These are phyloP conservation scores for Nerophis ophidion DNA, from an alignment of 2,113 vertebrate genomes.

Conservation along the genomic window DNA sequence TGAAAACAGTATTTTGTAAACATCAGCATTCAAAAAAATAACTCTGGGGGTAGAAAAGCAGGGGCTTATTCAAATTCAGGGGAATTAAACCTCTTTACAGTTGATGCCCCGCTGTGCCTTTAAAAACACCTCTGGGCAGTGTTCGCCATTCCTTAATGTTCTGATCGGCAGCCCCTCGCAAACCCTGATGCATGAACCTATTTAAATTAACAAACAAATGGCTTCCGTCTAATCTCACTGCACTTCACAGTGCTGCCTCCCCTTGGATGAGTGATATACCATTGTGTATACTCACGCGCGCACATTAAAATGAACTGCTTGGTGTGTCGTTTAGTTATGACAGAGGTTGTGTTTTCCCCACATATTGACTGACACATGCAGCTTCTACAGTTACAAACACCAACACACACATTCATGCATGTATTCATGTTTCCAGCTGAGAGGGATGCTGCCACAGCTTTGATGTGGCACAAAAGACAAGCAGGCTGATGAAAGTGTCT, in stretches of 20 bases:
- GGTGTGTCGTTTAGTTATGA: background rate
- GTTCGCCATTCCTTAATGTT: conserved; percentile 82
- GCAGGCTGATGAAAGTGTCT: conserved; percentile 82
- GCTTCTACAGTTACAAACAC: conserved; percentile 29
- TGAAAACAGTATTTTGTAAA: no score
- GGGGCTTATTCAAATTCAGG: conserved; percentile 45
- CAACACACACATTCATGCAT: conserved; percentile 82
- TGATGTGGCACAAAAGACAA: conserved; percentile 79
- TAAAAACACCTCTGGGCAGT: conserved; percentile 96
- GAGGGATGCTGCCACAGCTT: conserved; percentile 70
- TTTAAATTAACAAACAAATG: conserved; percentile 99
- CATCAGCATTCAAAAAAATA: no score
- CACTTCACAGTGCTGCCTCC: conserved; percentile 84
- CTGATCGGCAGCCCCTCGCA: conserved; percentile 83
- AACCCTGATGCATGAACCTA: conserved; percentile 98
- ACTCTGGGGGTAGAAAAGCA: conserved; percentile 6
- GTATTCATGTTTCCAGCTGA: conserved; percentile 86
- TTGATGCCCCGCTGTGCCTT: conserved; percentile 84
- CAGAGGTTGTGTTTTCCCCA: background rate
- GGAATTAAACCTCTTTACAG: conserved; percentile 57
- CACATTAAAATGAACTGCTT: background rate
- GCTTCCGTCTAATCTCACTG: conserved; percentile 90
- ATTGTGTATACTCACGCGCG: conserved; percentile 77
- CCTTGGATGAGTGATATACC: conserved; percentile 94
- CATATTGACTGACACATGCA: conserved; percentile 23